Conservation (phyloP, 1,140 invertebrate genomes). For the Stegodyphus dumicola region DNA sequence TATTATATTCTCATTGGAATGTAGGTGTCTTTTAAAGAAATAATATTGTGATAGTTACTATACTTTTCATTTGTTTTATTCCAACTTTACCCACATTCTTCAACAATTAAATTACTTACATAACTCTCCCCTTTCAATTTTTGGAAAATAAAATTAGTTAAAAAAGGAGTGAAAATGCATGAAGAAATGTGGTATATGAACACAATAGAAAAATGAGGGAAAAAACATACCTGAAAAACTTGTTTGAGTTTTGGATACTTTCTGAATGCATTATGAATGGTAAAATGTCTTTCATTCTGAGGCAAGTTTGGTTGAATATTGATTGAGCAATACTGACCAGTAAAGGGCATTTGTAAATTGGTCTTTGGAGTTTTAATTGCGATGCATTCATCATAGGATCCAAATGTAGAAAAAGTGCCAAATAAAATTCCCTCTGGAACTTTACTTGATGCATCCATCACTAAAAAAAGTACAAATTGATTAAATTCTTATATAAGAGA, state of each 20-base stretch:
- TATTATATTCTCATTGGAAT: too few species aligned
- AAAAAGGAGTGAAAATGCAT: too few species aligned
- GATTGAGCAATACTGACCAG: constrained; percentile 59
- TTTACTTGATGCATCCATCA: constrained; percentile 64
- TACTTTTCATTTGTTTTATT: too few species aligned
- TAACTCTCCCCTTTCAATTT: too few species aligned
- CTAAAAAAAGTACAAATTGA: constrained; percentile 51
- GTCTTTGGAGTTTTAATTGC: constrained; percentile 28
- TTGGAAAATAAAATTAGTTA: too few species aligned
- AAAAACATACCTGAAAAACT: constrained; percentile 32
- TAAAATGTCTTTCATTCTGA: constrained; percentile 45
- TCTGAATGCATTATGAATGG: constrained; percentile 50
- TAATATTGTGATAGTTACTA: too few species aligned
- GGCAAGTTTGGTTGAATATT: constrained; percentile 53
- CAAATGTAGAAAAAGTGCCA: constrained; percentile 63
- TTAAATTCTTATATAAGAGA: neutral
- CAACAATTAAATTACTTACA: too few species aligned
- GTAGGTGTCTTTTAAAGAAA: too few species aligned
- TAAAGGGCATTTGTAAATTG: constrained; percentile 20
- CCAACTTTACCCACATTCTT: too few species aligned
- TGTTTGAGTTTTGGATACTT: constrained; percentile 49
- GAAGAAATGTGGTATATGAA: too few species aligned
- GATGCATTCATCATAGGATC: constrained; percentile 65
- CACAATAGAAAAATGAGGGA: neutral
- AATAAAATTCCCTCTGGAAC: constrained; percentile 62